Conservation (phyloP, 1,140 invertebrate species). For the Drosophila micromelanica region DNA sequence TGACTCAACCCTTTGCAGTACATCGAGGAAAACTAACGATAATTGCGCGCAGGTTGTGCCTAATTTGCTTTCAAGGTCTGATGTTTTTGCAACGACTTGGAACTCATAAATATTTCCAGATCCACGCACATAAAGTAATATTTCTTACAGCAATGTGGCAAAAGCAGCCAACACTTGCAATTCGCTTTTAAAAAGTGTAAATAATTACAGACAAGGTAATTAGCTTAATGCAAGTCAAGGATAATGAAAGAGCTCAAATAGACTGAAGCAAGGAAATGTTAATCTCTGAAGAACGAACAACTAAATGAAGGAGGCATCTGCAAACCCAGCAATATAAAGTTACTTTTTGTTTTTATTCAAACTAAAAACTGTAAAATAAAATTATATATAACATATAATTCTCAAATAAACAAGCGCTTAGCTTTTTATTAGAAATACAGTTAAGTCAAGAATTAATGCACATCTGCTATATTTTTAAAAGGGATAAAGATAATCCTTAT, state of each 20-base stretch:
- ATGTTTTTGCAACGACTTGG: conserved; percentile 61
- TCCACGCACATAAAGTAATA: conserved; percentile 31
- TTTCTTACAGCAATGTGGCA: conserved; percentile 61
- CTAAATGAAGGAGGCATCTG: too few relatives aligned
- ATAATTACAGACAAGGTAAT: conserved; percentile 61
- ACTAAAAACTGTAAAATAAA: too few relatives aligned
- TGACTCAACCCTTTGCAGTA: conserved; percentile 64
- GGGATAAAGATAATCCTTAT: too few relatives aligned
- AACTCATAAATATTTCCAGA: conserved; percentile 58
- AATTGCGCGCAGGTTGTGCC: conserved; percentile 77
- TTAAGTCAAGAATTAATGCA: too few relatives aligned
- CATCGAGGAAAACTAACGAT: conserved; percentile 68
- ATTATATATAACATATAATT: too few relatives aligned
- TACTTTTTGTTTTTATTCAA: too few relatives aligned
- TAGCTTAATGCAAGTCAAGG: conserved; percentile 9
- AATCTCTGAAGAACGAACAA: background rate
- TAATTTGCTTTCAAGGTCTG: conserved; percentile 77
- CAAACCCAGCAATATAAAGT: too few relatives aligned
- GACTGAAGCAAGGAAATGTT: background rate
- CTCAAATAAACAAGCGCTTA: too few relatives aligned
- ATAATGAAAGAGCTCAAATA: background rate
- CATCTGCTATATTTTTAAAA: too few relatives aligned
- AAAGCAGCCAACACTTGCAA: conserved; percentile 44
- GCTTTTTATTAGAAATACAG: too few relatives aligned
- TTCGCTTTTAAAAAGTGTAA: conserved; percentile 67